Percentiles rank a stretch among this genome's conserved stretches.
Conservation (phyloP, 2,797 vertebrate species). For the Cheirogaleus major region DNA sequence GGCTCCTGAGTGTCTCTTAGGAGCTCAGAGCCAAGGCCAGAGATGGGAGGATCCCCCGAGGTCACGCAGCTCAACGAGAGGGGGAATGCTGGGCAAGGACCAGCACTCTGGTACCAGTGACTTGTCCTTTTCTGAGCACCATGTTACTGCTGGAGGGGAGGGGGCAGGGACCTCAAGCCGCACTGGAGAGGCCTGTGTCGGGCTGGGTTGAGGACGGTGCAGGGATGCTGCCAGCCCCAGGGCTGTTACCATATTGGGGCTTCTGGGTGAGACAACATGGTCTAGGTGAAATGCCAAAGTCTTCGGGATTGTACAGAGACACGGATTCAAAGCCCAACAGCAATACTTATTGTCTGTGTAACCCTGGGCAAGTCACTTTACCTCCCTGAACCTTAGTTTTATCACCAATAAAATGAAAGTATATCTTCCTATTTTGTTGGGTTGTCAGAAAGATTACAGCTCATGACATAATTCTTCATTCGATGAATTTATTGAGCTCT, state of each 20-base stretch:
- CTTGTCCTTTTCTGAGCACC: neutral
- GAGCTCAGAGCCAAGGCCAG: neutral
- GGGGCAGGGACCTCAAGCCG: neutral
- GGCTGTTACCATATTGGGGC: neutral
- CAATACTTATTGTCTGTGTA: neutral
- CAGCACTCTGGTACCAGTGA: neutral
- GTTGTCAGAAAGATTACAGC: neutral
- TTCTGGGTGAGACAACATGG: neutral
- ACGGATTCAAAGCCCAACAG: neutral
- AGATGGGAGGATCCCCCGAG: neutral
- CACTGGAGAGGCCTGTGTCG: rapidly evolving
- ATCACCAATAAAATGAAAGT: neutral
- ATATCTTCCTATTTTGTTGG: neutral
- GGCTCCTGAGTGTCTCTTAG: neutral
- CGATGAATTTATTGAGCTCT: neutral
- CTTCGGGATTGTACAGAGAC: neutral
- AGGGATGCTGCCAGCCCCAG: neutral
- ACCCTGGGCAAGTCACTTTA: neutral
- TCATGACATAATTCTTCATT: neutral
- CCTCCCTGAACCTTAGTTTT: neutral
- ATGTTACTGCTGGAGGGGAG: neutral
- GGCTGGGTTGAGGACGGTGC: neutral
- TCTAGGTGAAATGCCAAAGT: neutral
- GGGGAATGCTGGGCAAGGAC: neutral
- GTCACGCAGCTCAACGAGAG: neutral